Conservation (phyloP, 2,113 vertebrate species). For the Bubo scandiacus region DNA sequence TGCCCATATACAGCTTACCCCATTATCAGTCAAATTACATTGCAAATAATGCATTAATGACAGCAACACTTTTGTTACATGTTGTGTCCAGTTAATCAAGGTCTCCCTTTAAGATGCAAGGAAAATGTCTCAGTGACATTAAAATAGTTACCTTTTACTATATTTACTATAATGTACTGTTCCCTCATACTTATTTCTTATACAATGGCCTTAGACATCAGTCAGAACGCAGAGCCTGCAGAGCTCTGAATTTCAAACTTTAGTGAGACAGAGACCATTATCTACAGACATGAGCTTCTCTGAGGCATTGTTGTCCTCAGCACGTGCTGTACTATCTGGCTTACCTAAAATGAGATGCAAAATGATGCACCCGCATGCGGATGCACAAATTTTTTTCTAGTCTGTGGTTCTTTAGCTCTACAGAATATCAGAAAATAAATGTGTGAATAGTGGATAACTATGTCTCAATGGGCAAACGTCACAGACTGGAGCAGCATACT, state of each 20-base stretch:
- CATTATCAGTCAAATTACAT: fast-evolving
- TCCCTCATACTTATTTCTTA: neutral
- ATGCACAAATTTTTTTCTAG: neutral
- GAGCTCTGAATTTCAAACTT: neutral
- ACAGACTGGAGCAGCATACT: neutral
- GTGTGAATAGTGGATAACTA: neutral
- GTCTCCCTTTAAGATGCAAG: neutral
- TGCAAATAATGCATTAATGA: neutral
- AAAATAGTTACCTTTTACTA: neutral
- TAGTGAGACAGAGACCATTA: neutral
- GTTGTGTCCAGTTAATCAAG: neutral
- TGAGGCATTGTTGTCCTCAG: neutral
- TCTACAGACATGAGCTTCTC: neutral
- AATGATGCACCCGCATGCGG: neutral
- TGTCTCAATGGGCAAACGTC: neutral
- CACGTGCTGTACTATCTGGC: neutral
- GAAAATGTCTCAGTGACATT: neutral
- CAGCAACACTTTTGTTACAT: neutral
- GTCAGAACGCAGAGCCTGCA: neutral
- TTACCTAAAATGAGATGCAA: neutral
- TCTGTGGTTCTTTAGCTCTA: neutral
- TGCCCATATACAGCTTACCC: neutral
- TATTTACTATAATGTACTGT: neutral
- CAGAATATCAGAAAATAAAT: neutral
- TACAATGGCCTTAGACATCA: neutral